phyloP scores from a whole-genome alignment of 2,113 vertebrate species.

The Lonchura striata region DNA sequence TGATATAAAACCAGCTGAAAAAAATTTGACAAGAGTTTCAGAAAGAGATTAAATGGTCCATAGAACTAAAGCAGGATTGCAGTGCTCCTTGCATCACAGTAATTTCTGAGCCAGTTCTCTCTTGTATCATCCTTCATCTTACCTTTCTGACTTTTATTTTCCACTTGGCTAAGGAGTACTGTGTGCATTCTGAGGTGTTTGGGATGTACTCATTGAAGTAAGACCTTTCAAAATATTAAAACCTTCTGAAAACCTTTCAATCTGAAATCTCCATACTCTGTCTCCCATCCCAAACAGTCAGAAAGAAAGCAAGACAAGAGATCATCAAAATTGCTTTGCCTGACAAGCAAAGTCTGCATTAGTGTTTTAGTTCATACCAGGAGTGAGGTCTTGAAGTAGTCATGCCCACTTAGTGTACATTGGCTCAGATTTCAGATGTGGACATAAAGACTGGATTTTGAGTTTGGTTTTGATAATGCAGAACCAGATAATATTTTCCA shows the following conservation, averaged over 20 bases:
- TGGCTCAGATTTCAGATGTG: neutral
- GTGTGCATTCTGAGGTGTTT: neutral
- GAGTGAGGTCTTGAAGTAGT: neutral
- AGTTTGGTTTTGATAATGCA: neutral
- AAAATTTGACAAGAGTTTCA: constrained; percentile 2
- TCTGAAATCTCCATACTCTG: neutral
- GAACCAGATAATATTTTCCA: neutral
- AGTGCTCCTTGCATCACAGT: neutral
- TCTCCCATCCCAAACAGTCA: neutral
- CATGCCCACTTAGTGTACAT: neutral
- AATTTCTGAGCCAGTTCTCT: neutral
- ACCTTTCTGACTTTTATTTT: neutral
- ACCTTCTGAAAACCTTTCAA: neutral
- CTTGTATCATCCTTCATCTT: neutral
- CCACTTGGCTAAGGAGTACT: neutral
- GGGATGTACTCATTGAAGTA: neutral
- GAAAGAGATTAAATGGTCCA: neutral
- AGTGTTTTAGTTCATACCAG: neutral
- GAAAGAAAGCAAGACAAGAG: neutral
- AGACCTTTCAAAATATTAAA: neutral
- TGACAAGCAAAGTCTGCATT: neutral
- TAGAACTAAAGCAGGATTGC: neutral
- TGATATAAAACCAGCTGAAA: neutral
- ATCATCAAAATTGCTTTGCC: neutral
- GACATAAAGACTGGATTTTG: neutral